These are phyloP conservation scores for Harpegnathos saltator DNA, from an alignment of 1,140 invertebrate genomes.

Conservation along the genomic window DNA sequence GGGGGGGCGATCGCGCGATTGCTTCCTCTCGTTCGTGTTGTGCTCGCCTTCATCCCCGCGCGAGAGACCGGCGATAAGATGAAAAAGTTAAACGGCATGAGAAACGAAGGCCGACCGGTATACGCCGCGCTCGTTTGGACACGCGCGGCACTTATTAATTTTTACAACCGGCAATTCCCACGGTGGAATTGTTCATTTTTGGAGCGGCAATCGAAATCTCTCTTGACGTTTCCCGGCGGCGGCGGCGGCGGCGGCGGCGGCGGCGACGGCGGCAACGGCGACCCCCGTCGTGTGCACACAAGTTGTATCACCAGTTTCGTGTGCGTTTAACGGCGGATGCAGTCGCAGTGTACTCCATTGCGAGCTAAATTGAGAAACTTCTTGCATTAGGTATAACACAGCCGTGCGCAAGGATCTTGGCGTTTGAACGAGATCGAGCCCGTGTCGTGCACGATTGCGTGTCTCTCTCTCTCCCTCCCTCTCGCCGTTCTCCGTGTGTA, in stretches of 20 bases:
- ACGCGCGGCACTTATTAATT: neutral
- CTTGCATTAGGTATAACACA: conserved; percentile 62
- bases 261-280: too few relatives aligned
- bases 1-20: too few relatives aligned
- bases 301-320: conserved; percentile 52
- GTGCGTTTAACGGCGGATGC: conserved; percentile 56
- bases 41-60: too few relatives aligned
- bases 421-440: conserved; percentile 48
- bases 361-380: conserved; percentile 64
- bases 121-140: too few relatives aligned
- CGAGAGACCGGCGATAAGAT: neutral
- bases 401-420: conserved; percentile 49
- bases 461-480: too few relatives aligned
- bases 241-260: neutral
- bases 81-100: neutral
- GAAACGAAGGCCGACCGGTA: neutral
- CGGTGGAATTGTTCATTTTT: conserved; percentile 26
- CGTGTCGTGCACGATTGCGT: conserved; percentile 13
- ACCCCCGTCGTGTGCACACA: conserved; percentile 2
- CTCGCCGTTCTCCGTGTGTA: neutral
- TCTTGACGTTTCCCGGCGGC: neutral
- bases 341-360: conserved; percentile 54
- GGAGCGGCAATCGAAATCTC: conserved; percentile 9
- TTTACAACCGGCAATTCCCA: conserved; percentile 9
- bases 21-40: too few relatives aligned